phyloP scores from a whole-genome alignment of 2,797 vertebrate species.

The Clarias pachynema region DNA sequence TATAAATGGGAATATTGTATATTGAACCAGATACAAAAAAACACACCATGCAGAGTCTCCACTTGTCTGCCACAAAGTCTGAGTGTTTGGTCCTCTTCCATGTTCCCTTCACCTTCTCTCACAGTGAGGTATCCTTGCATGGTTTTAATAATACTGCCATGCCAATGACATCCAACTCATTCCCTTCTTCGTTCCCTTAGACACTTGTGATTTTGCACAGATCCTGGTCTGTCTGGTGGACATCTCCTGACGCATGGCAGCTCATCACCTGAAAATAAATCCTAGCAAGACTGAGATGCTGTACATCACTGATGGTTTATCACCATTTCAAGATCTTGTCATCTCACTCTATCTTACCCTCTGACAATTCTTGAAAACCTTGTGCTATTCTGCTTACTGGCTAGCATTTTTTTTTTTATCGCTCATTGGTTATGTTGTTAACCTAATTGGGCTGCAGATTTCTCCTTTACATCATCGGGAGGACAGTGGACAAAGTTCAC shows the following conservation, averaged over 20 bases:
- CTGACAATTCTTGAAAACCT: background rate
- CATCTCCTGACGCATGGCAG: background rate
- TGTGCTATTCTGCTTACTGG: background rate
- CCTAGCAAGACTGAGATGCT: background rate
- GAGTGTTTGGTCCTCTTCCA: background rate
- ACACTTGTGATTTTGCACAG: background rate
- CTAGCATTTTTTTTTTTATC: background rate
- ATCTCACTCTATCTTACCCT: background rate
- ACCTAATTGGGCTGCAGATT: background rate
- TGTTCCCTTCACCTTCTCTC: background rate
- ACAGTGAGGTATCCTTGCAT: background rate
- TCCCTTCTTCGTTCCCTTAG: background rate
- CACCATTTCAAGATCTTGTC: background rate
- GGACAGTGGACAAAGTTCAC: background rate
- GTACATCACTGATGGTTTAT: background rate
- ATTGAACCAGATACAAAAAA: background rate
- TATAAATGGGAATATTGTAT: background rate
- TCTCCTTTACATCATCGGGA: background rate
- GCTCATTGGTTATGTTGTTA: background rate
- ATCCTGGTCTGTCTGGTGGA: background rate
- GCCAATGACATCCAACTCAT: background rate
- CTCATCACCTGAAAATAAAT: conserved; percentile 6
- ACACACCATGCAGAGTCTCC: background rate
- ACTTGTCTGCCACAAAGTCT: background rate
- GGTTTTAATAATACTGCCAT: background rate